These are phyloP conservation scores for Drosophila quinaria DNA, from an alignment of 2,888 invertebrate species.

Conservation along the genomic window DNA sequence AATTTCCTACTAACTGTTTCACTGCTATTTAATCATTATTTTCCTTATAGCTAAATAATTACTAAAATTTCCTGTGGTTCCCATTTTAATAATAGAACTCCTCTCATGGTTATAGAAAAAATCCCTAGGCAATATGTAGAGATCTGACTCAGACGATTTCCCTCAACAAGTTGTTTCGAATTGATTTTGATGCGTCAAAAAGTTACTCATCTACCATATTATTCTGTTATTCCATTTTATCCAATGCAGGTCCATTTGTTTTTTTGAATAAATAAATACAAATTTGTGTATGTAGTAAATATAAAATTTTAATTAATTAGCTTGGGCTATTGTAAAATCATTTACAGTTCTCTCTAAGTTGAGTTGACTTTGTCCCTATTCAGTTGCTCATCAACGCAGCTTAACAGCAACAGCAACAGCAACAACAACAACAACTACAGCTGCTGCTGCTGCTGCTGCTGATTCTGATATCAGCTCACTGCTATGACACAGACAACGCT, in stretches of 20 bases:
- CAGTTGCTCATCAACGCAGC: slow-evolving; percentile 33
- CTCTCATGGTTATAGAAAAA: slow-evolving; percentile 7
- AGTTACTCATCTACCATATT: slow-evolving; percentile 9
- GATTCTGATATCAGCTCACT: slow-evolving; percentile 55
- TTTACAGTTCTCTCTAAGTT: slow-evolving; percentile 8
- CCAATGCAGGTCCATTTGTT: neutral
- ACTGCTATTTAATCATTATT: neutral
- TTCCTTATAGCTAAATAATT: slow-evolving; percentile 1
- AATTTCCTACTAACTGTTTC: neutral
- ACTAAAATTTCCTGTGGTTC: slow-evolving; percentile 2
- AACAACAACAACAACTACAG: slow-evolving; percentile 16
- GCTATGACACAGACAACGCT: slow-evolving; percentile 23
- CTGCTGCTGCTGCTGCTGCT: slow-evolving; percentile 31
- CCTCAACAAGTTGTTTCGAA: neutral
- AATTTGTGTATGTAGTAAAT: neutral
- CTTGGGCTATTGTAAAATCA: slow-evolving; percentile 17
- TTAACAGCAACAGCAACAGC: slow-evolving; percentile 17
- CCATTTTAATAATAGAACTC: slow-evolving; percentile 8
- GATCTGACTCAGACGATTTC: slow-evolving; percentile 3
- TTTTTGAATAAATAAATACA: slow-evolving; percentile 1
- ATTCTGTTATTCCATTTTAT: slow-evolving; percentile 2
- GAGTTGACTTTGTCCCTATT: slow-evolving; percentile 11
- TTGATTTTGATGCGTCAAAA: slow-evolving; percentile 5
- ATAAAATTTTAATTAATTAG: neutral
- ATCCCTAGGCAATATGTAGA: slow-evolving; percentile 26